These are phyloP conservation scores for Atherix ibis DNA, from an alignment of 2,888 invertebrate species.

Conservation along the genomic window DNA sequence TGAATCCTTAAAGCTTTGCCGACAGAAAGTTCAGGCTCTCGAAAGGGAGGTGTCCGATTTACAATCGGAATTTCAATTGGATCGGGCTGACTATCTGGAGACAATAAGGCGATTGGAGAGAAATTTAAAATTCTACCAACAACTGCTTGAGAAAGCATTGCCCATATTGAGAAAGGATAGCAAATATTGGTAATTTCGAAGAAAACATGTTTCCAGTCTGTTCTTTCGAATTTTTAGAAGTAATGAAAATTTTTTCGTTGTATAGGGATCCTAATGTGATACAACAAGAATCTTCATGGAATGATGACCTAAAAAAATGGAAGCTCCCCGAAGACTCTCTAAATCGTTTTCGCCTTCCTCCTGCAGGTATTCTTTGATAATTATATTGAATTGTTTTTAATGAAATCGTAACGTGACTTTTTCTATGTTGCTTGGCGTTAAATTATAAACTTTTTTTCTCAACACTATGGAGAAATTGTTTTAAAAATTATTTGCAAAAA, in stretches of 20 bases:
- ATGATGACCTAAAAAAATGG: constrained; percentile 57
- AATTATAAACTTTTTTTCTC: too few species aligned
- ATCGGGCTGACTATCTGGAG: constrained; percentile 68
- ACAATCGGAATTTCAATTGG: constrained; percentile 65
- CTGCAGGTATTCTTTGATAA: constrained; percentile 34
- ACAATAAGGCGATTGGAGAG: constrained; percentile 59
- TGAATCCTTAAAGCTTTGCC: constrained; percentile 45
- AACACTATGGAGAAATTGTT: constrained; percentile 1
- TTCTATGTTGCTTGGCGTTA: background rate
- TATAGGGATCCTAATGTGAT: constrained; percentile 50
- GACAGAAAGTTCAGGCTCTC: constrained; percentile 47
- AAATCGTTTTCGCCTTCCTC: constrained; percentile 51
- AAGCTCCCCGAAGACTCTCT: constrained; percentile 50
- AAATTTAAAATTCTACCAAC: constrained; percentile 47
- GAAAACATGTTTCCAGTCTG: too few species aligned
- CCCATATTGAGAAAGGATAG: constrained; percentile 55
- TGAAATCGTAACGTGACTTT: background rate
- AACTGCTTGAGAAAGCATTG: constrained; percentile 47
- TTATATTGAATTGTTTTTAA: background rate
- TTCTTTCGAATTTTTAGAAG: too few species aligned
- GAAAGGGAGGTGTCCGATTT: constrained; percentile 61
- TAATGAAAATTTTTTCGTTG: constrained; percentile 4
- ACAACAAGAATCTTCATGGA: constrained; percentile 52
- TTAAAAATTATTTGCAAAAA: constrained; percentile 1
- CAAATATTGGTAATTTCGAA: constrained; percentile 48